Base-by-base conservation (phyloP, 2,888 invertebrate genomes). In the Ennomos fuscantarius region DNA sequence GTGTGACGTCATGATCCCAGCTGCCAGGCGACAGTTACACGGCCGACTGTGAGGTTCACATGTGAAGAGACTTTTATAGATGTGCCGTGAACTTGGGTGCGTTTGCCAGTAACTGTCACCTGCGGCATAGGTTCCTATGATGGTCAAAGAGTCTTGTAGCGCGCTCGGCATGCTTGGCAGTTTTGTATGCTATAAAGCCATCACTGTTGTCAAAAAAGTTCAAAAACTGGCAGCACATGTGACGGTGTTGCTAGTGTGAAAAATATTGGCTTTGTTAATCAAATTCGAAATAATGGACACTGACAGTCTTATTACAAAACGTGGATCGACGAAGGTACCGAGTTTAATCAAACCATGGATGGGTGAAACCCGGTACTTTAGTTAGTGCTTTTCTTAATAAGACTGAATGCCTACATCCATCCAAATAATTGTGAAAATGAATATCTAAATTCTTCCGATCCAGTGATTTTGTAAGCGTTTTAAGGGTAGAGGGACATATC, bases 1-100 rank as follows among this genome's bases (percentile, higher is more conserved):
- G 86, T 55, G 73, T 83, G 31, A 74, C 84, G 67, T 90, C 89
- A 80, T 90, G 89, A 89, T 87, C 76, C 61, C 78, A 69, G 78
- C 60, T 60, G 32, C 3, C 56, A 46, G 65, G 62, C 49, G 67
- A 55, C 59, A 42, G 35, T 49, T 63, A 49, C 12, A 52, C 63
- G 62, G 55, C 62, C 55, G 67, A 68, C 34, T 65, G 65, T 55
- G 63, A 68, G 46, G 62, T 68, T 40, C 40, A 68, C 53, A 68
- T 68, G 10, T 68, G 56, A 47, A 59, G 32, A 44, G 58, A 58
- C 55, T 53, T 35, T 33, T 31, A 11, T 32, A 1, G 36, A 24
- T 9, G 10, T 45, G 41, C 24, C 34, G 8, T 34, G 34, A 13
- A 32, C 39, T 45, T 15, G 9, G 13, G 0, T 44, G 33, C 2